Conservation (phyloP, 2,888 invertebrate genomes). For the Hypercompe scribonia region DNA sequence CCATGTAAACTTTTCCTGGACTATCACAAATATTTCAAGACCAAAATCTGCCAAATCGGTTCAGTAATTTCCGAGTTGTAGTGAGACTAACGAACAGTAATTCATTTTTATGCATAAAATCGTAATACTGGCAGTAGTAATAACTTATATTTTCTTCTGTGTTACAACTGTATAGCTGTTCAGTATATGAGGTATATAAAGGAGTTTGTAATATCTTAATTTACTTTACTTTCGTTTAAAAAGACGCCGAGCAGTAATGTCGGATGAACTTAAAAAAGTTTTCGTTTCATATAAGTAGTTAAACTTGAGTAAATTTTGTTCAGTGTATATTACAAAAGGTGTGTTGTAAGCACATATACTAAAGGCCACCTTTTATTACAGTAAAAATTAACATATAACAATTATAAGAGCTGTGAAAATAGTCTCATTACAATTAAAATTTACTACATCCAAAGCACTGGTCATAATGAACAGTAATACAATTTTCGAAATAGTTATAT, state of each 20-base stretch:
- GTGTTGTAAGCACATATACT: not conserved
- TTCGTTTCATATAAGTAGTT: not conserved
- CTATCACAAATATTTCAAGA: too few relatives aligned
- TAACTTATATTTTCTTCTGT: too few relatives aligned
- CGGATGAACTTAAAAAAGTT: not conserved
- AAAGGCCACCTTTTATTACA: not conserved
- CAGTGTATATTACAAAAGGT: not conserved
- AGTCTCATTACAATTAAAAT: not conserved
- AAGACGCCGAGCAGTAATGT: not conserved
- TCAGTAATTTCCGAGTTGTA: too few relatives aligned
- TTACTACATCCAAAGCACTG: not conserved
- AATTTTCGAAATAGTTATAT: not conserved
- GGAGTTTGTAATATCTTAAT: not conserved
- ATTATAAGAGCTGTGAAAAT: not conserved
- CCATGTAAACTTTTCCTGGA: too few relatives aligned
- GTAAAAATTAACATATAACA: not conserved
- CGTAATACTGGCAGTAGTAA: too few relatives aligned
- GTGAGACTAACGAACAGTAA: too few relatives aligned
- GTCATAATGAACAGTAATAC: conserved; percentile 1
- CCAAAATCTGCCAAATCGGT: too few relatives aligned
- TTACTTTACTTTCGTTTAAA: not conserved
- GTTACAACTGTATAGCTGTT: too few relatives aligned
- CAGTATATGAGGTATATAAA: not conserved
- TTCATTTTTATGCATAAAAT: too few relatives aligned
- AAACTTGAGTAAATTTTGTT: not conserved